Evolutionary conservation across 1,140 invertebrate genomes (phyloP).

Genomic region (Solenopsis fugax): DNA sequence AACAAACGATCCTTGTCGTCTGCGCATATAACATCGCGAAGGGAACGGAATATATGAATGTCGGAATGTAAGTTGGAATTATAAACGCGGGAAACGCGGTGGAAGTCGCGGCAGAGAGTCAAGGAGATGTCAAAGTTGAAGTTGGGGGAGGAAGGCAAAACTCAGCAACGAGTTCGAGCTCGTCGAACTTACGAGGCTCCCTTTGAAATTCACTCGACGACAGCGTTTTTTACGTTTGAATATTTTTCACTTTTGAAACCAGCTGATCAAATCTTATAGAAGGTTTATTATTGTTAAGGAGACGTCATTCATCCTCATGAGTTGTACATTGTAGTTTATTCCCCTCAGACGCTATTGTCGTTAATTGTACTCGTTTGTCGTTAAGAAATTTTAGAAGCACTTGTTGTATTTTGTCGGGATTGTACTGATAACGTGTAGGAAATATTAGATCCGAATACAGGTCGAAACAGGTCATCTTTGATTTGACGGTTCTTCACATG

Average conservation of each 20-base stretch:
- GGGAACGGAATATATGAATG: slow-evolving; percentile 13
- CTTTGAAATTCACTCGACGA: slow-evolving; percentile 25
- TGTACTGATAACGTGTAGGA: neutral
- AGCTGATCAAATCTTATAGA: neutral
- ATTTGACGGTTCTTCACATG: neutral
- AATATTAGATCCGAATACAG: neutral
- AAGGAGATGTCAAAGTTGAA: slow-evolving; percentile 42
- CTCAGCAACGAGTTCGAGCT: slow-evolving; percentile 2
- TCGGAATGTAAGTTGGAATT: slow-evolving; percentile 40
- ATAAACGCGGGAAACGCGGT: slow-evolving; percentile 41
- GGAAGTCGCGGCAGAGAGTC: slow-evolving; percentile 41
- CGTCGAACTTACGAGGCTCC: neutral
- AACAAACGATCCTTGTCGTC: slow-evolving; percentile 36
- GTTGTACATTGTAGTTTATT: neutral
- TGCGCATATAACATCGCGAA: slow-evolving; percentile 29
- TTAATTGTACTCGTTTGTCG: no score
- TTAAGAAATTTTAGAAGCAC: neutral
- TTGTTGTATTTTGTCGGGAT: neutral
- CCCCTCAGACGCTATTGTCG: neutral
- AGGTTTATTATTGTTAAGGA: neutral
- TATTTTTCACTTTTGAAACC: no score
- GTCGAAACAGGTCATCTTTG: neutral
- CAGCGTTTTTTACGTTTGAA: slow-evolving; percentile 1
- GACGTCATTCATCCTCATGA: neutral
- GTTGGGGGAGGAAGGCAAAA: neutral